Conservation (phyloP, 2,888 invertebrate species). For the Galerucella pusilla region DNA sequence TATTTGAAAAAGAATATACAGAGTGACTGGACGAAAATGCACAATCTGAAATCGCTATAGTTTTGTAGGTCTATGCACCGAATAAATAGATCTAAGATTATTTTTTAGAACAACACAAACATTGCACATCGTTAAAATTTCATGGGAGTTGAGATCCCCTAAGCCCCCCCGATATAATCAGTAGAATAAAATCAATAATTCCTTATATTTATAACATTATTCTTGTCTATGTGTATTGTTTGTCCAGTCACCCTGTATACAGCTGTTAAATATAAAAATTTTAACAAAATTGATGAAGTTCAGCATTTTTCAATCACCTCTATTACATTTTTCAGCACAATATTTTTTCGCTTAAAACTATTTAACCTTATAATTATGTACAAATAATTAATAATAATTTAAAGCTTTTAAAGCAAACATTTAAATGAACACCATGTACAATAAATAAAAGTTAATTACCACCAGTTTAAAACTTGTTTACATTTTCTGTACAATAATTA, state of each 20-base stretch:
- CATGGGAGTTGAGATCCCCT: no score
- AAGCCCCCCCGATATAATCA: no score
- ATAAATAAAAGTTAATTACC: conserved; percentile 22
- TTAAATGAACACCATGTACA: conserved; percentile 23
- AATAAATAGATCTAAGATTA: no score
- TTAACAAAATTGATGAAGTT: no score
- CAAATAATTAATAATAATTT: conserved; percentile 25
- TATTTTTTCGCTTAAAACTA: conserved; percentile 13
- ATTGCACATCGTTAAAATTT: no score
- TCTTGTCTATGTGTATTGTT: no score
- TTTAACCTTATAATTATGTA: conserved; percentile 26
- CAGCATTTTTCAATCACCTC: not conserved
- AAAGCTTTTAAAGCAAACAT: conserved; percentile 32
- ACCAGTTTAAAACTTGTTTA: conserved; percentile 12
- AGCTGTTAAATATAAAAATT: no score
- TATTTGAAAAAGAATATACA: not conserved
- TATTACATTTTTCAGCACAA: not conserved
- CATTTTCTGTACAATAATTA: not conserved
- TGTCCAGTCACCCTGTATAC: not conserved
- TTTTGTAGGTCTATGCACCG: no score
- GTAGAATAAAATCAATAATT: not conserved
- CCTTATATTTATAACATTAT: not conserved
- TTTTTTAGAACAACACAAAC: no score
- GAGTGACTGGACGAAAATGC: not conserved
- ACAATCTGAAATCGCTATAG: no score